Percentiles rank a stretch among this genome's conserved stretches.
Evolutionary conservation across 2,888 invertebrate genomes (phyloP).

Genomic region (Tuberolachnus salignus): DNA sequence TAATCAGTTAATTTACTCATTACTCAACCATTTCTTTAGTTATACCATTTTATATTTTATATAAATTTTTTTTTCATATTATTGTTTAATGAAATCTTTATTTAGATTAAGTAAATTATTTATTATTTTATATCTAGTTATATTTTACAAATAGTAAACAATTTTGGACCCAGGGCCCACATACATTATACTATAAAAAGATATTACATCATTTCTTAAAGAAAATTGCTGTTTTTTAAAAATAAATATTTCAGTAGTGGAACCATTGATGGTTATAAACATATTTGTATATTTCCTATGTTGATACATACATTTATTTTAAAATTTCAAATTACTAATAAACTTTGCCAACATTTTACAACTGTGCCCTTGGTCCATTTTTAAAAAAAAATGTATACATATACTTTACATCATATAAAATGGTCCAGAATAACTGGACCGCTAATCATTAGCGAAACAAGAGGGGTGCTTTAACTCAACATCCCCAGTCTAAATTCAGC

Average conservation of each 20-base stretch:
- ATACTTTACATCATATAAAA: background rate
- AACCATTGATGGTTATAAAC: background rate
- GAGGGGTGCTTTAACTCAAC: no score
- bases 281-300: background rate
- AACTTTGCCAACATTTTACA: background rate
- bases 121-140: constrained; percentile 20
- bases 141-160: background rate
- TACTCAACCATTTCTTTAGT: constrained; percentile 24
- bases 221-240: background rate
- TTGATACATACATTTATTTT: background rate
- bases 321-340: background rate
- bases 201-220: background rate
- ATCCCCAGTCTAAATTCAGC: no score
- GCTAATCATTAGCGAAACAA: background rate
- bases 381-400: constrained; percentile 1
- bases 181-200: background rate
- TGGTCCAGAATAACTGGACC: background rate
- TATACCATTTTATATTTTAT: constrained; percentile 47
- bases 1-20: background rate
- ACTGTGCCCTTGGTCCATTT: constrained; percentile 5
- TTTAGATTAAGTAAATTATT: constrained; percentile 38
- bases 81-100: background rate
- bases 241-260: background rate
- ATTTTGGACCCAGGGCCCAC: background rate
- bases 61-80: constrained; percentile 17